Conservation (phyloP, 1,140 invertebrate species). For the Cylas formicarius region DNA sequence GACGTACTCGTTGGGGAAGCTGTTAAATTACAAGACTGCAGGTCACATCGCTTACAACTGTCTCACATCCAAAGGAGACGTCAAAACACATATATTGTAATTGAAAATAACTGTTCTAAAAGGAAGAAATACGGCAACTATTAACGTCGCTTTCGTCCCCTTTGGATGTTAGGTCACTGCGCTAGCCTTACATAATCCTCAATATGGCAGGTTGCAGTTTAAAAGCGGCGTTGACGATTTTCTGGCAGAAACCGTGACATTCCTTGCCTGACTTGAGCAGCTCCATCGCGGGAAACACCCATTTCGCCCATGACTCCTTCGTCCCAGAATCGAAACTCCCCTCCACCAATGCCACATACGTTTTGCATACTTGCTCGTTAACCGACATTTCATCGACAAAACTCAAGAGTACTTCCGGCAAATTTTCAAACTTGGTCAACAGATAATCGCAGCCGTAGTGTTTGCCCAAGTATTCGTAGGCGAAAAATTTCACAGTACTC, state of each 20-base stretch:
- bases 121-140: too few relatives aligned
- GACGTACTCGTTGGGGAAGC: conserved; percentile 22
- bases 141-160: not conserved
- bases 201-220: conserved; percentile 26
- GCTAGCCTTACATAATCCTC: conserved; percentile 23
- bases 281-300: conserved; percentile 24
- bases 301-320: conserved; percentile 27
- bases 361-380: conserved; percentile 19
- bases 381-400: conserved; percentile 13
- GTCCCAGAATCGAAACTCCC: conserved; percentile 18
- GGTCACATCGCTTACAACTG: not conserved
- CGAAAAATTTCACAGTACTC: conserved; percentile 16
- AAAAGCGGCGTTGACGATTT: conserved; percentile 27
- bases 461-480: conserved; percentile 17
- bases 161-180: not conserved
- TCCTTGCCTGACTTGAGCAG: conserved; percentile 18
- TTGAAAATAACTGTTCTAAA: not conserved
- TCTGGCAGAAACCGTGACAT: conserved; percentile 18
- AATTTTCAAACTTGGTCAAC: conserved; percentile 18
- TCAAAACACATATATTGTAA: not conserved
- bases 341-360: conserved; percentile 27
- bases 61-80: not conserved
- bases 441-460: conserved; percentile 19
- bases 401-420: conserved; percentile 17
- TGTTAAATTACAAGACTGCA: conserved; percentile 1